Evolutionary conservation across 2,888 invertebrate species (phyloP), one percentile per base, ranked within the genome.

Genomic region (Acanthosepion pharaonis): DNA sequence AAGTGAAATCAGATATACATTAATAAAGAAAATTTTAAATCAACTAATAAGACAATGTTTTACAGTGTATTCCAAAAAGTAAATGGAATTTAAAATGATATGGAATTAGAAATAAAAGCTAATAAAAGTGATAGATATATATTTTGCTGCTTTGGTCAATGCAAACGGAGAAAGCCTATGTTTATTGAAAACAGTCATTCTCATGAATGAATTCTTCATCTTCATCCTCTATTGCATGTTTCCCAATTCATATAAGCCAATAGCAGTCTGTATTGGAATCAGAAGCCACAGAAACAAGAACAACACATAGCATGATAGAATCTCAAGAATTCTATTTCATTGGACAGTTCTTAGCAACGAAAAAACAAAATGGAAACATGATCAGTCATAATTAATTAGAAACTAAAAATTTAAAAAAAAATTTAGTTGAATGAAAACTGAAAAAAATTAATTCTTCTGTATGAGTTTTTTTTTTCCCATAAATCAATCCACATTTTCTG

Each of bases 281-380:
- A 78, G 78, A 78, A 78, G 78, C 78, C 78, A 78, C 78, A 78
- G n/a, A 78, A 78, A 11, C n/a, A 78, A 78, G 6, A 23, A 59
- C 59, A 78, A 78, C 78, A 78, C 42, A 33, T 78, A 78, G 78
- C n/a, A 78, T 33, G n/a, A 78, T 78, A 78, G 78, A 78, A 78
- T 78, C 9, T 78, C 78, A 78, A 78, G 9, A 78, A 78, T 78
- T 78, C 78, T 78, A 18, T 78, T 78, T 78, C 23, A 78, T n/a
- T 33, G n/a, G 78, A 78, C 78, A n/a, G 78, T 78, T 78, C 78
- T 78, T 78, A 78, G 78, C 78, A 78, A 78, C 78, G 78, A 78
- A 78, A 78, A 78, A 78, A 78, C 64, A 25, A 51, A 20, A 78
- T n/a, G n/a, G 78, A 78, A 59, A 33, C 78, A 33, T 11, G 33